phyloP scores from a whole-genome alignment of 2,888 invertebrate species.

The Hyposoter dolosus region DNA sequence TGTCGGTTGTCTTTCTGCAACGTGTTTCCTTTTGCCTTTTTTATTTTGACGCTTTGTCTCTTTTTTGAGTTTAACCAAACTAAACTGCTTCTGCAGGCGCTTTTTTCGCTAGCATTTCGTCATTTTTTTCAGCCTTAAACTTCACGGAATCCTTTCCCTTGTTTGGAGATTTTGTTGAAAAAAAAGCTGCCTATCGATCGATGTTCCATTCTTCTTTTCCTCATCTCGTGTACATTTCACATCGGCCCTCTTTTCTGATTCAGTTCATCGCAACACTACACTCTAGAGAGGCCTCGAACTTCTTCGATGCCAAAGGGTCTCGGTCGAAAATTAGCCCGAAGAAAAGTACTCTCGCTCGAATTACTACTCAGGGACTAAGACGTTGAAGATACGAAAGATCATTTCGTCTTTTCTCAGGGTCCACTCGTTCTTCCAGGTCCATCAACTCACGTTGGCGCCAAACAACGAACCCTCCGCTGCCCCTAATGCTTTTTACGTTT shows the following conservation, averaged over 20 bases:
- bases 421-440: constrained; percentile 18
- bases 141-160: not conserved
- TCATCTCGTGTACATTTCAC: not conserved
- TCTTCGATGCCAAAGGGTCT: constrained; percentile 11
- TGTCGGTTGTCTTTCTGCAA: constrained; percentile 48
- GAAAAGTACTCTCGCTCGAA: constrained; percentile 30
- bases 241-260: constrained; percentile 13
- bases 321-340: not conserved
- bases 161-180: not conserved
- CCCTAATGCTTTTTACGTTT: not conserved
- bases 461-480: constrained; percentile 13
- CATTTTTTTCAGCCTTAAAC: not conserved
- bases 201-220: constrained; percentile 1
- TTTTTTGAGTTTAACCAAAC: constrained; percentile 29
- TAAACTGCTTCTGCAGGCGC: constrained; percentile 2
- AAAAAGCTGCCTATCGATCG: constrained; percentile 5
- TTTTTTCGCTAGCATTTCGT: not conserved
- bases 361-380: constrained; percentile 24
- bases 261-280: constrained; percentile 20
- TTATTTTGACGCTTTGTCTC: constrained; percentile 22
- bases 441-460: constrained; percentile 18
- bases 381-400: not conserved
- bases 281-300: constrained; percentile 10
- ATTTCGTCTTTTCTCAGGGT: not conserved
- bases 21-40: constrained; percentile 34